These are phyloP conservation scores for Bruchidius siliquastri DNA, from an alignment of 2,888 invertebrate genomes.

Conservation along the genomic window DNA sequence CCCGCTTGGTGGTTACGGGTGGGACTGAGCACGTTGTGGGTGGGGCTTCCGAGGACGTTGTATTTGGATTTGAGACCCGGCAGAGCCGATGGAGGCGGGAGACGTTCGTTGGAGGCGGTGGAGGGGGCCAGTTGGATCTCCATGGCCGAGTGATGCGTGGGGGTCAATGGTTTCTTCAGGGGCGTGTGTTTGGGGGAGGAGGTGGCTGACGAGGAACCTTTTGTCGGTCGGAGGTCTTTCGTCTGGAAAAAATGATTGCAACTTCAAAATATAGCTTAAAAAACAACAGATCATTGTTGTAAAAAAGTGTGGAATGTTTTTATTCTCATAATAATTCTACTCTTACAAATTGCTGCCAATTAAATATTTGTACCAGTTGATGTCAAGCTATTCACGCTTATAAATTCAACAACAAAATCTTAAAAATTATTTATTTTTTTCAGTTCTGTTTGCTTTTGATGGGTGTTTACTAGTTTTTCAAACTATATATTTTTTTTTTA, in stretches of 20 bases:
- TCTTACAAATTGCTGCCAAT: too few relatives aligned
- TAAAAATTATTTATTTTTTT: too few relatives aligned
- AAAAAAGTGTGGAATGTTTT: too few relatives aligned
- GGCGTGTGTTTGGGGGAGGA: background rate
- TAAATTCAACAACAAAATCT: too few relatives aligned
- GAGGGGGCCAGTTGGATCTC: constrained; percentile 51
- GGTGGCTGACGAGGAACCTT: background rate
- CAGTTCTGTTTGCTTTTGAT: too few relatives aligned
- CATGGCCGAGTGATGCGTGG: constrained; percentile 34
- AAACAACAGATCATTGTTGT: too few relatives aligned
- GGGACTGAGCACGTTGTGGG: constrained; percentile 6
- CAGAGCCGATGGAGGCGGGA: constrained; percentile 59
- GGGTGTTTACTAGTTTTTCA: too few relatives aligned
- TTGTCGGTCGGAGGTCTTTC: constrained; percentile 41
- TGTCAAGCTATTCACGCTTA: too few relatives aligned
- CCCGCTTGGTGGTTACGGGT: background rate
- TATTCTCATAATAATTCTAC: too few relatives aligned
- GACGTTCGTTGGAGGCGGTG: constrained; percentile 49
- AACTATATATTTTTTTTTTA: too few relatives aligned
- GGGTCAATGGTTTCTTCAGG: background rate
- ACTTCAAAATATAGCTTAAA: too few relatives aligned
- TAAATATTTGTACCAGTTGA: too few relatives aligned
- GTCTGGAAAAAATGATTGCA: constrained; percentile 34
- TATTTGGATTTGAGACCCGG: constrained; percentile 63
- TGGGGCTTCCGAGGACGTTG: constrained; percentile 34